Conservation (phyloP, 2,888 invertebrate genomes). For the Epinotia nisella region DNA sequence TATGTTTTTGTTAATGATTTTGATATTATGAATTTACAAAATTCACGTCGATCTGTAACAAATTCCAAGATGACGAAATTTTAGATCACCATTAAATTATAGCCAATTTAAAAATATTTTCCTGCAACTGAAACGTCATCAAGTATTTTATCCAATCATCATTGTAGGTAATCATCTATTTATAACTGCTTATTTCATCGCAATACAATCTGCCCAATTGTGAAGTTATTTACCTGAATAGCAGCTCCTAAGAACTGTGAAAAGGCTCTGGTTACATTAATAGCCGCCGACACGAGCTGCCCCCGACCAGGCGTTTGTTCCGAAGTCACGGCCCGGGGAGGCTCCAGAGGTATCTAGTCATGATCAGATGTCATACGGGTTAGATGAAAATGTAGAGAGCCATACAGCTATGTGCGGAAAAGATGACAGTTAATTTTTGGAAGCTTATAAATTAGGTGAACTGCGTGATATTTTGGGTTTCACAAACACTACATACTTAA, state of each 20-base stretch:
- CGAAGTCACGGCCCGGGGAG: constrained; percentile 71
- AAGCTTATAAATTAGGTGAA: constrained; percentile 25
- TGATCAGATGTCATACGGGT: constrained; percentile 45
- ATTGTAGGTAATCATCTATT: not conserved
- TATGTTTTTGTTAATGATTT: constrained; percentile 19
- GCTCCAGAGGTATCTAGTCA: constrained; percentile 78
- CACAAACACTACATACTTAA: constrained; percentile 6
- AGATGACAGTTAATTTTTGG: not conserved
- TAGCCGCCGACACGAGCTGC: constrained; percentile 88
- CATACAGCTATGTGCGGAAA: constrained; percentile 14
- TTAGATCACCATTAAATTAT: not conserved
- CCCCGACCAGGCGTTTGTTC: constrained; percentile 73
- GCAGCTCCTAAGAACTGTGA: constrained; percentile 91
- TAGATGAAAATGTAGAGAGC: constrained; percentile 28
- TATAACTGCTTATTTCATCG: not conserved
- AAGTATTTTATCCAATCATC: not conserved
- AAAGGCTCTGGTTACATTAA: constrained; percentile 91
- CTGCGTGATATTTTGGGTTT: not conserved
- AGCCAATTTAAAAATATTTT: not conserved
- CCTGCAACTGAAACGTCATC: not conserved
- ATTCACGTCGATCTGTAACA: constrained; percentile 22
- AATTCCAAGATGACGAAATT: constrained; percentile 19
- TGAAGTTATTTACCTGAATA: constrained; percentile 85
- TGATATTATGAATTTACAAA: constrained; percentile 46
- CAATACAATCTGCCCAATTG: not conserved